Percentiles rank a stretch among this genome's conserved stretches.
Conservation (phyloP, 2,888 invertebrate genomes). For the Drosophila incognita region DNA sequence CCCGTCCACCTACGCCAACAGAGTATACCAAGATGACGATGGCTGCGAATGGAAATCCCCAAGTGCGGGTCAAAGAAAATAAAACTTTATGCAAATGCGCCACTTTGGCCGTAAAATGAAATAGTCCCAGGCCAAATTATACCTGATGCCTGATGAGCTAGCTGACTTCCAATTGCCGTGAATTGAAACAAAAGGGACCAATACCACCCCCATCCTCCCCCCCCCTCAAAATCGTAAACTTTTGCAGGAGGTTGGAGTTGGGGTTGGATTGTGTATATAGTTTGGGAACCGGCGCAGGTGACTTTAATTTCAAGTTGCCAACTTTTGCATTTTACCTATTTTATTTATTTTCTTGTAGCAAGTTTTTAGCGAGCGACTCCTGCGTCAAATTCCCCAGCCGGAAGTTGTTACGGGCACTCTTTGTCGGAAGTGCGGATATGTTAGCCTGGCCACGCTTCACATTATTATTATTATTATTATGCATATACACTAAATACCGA, state of each 20-base stretch:
- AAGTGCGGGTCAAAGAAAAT: conserved; percentile 81
- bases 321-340: conserved; percentile 70
- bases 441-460: conserved; percentile 36
- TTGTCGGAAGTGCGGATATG: conserved; percentile 60
- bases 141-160: conserved; percentile 79
- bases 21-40: conserved; percentile 8
- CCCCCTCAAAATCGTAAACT: conserved; percentile 20
- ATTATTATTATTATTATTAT: conserved; percentile 43
- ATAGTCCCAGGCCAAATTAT: conserved; percentile 79
- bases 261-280: conserved; percentile 26
- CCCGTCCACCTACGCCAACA: neutral
- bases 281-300: conserved; percentile 77
- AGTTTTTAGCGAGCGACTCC: conserved; percentile 24
- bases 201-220: neutral
- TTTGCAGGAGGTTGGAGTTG: neutral
- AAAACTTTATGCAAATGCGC: conserved; percentile 80
- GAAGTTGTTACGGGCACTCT: conserved; percentile 78
- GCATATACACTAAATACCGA: neutral
- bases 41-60: conserved; percentile 63
- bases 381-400: conserved; percentile 32
- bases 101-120: conserved; percentile 81
- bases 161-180: conserved; percentile 74
- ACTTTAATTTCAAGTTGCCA: conserved; percentile 74
- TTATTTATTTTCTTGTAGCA: conserved; percentile 16
- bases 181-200: conserved; percentile 76